Evolutionary conservation across 2,797 vertebrate species (phyloP).

Genomic region (Jordanella pulchra): DNA sequence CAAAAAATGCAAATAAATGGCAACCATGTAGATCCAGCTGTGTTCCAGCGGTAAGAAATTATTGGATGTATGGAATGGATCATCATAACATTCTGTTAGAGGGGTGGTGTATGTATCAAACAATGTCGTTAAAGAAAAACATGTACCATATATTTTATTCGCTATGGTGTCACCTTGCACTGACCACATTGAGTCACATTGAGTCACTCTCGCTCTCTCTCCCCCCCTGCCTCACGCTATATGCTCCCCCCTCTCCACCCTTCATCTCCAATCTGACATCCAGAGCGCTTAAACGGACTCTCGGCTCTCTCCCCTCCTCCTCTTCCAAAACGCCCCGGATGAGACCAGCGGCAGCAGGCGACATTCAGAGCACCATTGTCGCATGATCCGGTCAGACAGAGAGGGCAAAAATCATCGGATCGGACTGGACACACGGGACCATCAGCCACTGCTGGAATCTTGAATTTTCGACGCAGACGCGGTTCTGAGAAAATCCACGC

Average conservation of each 20-base stretch:
- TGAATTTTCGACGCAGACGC: slow-evolving; percentile 55
- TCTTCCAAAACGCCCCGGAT: slow-evolving; percentile 62
- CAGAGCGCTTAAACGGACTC: slow-evolving; percentile 36
- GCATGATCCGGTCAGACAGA: slow-evolving; percentile 37
- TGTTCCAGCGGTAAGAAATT: neutral
- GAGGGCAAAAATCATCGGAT: slow-evolving; percentile 29
- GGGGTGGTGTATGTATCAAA: neutral
- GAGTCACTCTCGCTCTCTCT: no score
- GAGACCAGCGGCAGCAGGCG: slow-evolving; percentile 58
- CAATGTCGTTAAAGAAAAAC: neutral
- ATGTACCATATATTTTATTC: neutral
- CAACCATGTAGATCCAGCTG: no score
- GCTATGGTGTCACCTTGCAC: slow-evolving; percentile 33
- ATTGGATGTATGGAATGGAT: neutral
- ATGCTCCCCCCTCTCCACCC: neutral
- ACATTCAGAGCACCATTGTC: slow-evolving; percentile 61
- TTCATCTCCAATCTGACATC: slow-evolving; percentile 71
- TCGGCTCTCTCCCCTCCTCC: slow-evolving; percentile 39
- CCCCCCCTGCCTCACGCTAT: neutral
- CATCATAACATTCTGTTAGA: neutral
- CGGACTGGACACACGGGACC: neutral
- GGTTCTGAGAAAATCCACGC: slow-evolving; percentile 48
- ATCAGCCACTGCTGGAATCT: slow-evolving; percentile 64
- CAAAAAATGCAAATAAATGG: no score
- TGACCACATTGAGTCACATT: slow-evolving; percentile 34